phyloP scores from a whole-genome alignment of 2,888 invertebrate species.

The Graphium colonna region DNA sequence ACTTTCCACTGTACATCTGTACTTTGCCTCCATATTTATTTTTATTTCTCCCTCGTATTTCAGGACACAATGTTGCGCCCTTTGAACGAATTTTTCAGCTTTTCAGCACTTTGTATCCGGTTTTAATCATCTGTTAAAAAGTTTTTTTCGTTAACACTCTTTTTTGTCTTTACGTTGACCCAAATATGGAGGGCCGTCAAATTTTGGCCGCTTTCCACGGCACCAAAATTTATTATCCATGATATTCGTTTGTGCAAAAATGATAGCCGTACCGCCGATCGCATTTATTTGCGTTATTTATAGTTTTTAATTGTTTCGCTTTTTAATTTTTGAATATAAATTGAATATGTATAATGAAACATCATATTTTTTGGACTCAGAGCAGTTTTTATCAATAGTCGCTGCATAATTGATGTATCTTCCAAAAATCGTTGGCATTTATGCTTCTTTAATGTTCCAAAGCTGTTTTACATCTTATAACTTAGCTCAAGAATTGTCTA shows the following conservation, averaged over 20 bases:
- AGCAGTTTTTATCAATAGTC: too few species aligned
- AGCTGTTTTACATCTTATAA: too few species aligned
- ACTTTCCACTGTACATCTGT: conserved; percentile 23
- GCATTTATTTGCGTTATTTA: conserved; percentile 11
- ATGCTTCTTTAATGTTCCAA: too few species aligned
- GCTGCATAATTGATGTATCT: too few species aligned
- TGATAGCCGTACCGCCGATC: conserved; percentile 13
- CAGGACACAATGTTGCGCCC: conserved; percentile 5
- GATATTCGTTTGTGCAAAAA: conserved; percentile 16
- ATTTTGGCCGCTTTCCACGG: conserved; percentile 11
- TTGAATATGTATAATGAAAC: too few species aligned
- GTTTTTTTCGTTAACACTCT: conserved; percentile 1
- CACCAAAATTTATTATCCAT: conserved; percentile 14
- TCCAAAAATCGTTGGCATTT: too few species aligned
- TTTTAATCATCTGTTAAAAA: conserved; percentile 2
- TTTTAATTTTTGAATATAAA: not conserved
- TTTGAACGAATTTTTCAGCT: conserved; percentile 1
- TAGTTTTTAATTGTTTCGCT: not conserved
- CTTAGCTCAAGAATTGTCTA: too few species aligned
- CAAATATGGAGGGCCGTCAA: conserved; percentile 10
- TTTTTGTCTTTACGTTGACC: conserved; percentile 11
- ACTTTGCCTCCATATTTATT: conserved; percentile 12
- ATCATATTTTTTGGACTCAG: too few species aligned
- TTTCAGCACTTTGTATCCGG: conserved; percentile 6
- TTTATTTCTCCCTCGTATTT: conserved; percentile 13